phyloP scores from a whole-genome alignment of 1,140 invertebrate species.

The Cryptotermes secundus region DNA sequence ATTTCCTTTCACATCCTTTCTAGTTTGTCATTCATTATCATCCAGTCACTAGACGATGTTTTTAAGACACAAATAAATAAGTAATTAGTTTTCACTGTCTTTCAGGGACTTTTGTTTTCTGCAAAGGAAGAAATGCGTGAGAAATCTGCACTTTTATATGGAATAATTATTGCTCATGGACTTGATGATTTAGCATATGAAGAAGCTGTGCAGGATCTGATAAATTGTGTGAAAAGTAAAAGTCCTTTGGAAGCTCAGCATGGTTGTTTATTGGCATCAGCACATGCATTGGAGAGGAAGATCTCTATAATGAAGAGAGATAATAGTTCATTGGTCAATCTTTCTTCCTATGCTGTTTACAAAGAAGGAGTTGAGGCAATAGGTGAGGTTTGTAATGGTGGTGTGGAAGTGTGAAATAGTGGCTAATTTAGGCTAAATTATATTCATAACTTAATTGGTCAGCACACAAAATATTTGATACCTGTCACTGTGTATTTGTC shows the following conservation, averaged over 20 bases:
- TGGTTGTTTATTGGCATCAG: conserved; percentile 67
- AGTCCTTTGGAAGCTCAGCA: conserved; percentile 67
- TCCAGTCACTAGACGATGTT: too few relatives aligned
- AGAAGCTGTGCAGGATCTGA: conserved; percentile 32
- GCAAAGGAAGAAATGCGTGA: conserved; percentile 74
- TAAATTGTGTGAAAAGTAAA: conserved; percentile 3
- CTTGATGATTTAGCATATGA: conserved; percentile 45
- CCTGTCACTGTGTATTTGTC: too few relatives aligned
- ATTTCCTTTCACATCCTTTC: too few relatives aligned
- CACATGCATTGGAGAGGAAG: conserved; percentile 65
- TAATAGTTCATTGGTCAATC: conserved; percentile 42
- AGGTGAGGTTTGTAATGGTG: conserved; percentile 48
- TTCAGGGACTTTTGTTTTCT: conserved; percentile 61
- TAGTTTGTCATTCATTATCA: too few relatives aligned
- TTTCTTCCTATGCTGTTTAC: conserved; percentile 53
- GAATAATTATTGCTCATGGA: conserved; percentile 60
- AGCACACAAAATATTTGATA: too few relatives aligned
- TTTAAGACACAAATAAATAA: too few relatives aligned
- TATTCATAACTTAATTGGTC: too few relatives aligned
- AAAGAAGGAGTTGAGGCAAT: conserved; percentile 55
- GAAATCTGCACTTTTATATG: conserved; percentile 65
- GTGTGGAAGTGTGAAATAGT: too few relatives aligned
- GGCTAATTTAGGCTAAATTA: too few relatives aligned
- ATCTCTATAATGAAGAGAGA: conserved; percentile 49
- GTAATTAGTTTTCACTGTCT: conserved; percentile 12